Evolutionary conservation across 1,140 invertebrate genomes (phyloP).

Genomic region (Meloidogyne floridensis): DNA sequence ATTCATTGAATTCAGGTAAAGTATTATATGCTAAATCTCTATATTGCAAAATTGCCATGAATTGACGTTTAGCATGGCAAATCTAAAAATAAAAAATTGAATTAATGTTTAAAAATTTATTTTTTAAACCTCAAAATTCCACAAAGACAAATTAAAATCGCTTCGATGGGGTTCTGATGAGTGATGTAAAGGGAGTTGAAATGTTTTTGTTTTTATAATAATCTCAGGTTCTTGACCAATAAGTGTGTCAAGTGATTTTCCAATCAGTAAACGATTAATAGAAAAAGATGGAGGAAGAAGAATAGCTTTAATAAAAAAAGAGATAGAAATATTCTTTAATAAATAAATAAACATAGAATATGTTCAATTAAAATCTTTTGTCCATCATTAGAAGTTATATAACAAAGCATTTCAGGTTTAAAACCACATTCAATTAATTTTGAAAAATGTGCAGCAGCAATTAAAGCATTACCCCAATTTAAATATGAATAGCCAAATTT

Average conservation of each 20-base stretch:
- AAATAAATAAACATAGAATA: neutral
- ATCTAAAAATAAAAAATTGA: neutral
- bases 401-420: neutral
- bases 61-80: neutral
- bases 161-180: neutral
- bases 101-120: neutral
- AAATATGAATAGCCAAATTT: neutral
- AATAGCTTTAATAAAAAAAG: neutral
- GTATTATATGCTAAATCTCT: neutral
- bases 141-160: neutral
- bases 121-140: neutral
- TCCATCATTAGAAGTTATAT: neutral
- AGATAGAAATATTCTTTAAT: too few relatives aligned
- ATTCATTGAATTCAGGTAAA: neutral
- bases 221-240: neutral
- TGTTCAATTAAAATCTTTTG: neutral
- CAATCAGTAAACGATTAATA: neutral
- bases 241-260: neutral
- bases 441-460: constrained; percentile 3
- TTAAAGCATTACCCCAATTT: constrained; percentile 3
- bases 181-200: neutral
- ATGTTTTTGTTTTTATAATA: neutral
- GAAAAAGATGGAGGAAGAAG: neutral
- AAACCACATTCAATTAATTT: constrained; percentile 10
- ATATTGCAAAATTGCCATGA: neutral